Base-by-base conservation (phyloP, 2,888 invertebrate genomes). In the Andrena haemorrhoa region DNA sequence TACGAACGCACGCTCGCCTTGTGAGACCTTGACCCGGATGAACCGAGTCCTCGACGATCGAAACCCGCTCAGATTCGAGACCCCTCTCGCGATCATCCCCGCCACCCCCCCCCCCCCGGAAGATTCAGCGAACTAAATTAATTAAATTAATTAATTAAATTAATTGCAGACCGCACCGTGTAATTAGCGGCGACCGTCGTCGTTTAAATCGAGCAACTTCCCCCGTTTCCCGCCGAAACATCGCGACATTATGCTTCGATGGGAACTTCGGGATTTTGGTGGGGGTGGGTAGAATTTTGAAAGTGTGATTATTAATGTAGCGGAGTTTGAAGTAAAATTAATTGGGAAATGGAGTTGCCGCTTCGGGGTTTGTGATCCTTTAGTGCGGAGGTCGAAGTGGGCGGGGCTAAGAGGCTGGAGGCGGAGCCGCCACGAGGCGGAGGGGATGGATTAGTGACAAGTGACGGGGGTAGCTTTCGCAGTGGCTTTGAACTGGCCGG, bases 21-120 rank as follows among this genome's bases (percentile, higher is more conserved):
- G n/a, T 49, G 7, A n/a, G 33, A n/a, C 81, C 81, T 73, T 79
- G 81, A 81, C 81, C 81, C 61, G 71, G 16, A 69, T 79, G 41
- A 81, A 69, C 53, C 20, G 56, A 23, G 26, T 26, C 23, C 49
- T 49, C 56, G 51, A 64, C 64, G 35, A 74, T 78, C 35, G 58
- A 56, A 60, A 63, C 35, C 12, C 63, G 20, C 12, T 56, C 23
- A 26, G 10, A 56, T 56, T 56, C 23, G 56, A 56, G 12, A 56
- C 23, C 23, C 56, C 23, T 26, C 56, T 56, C 23, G 10, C 26
- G 56, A 56, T 56, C 56, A 56, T 23, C 10, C 10, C 56, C 8
- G 4, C 23, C 23, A 0, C 26, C 23, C 23, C 8, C 23, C 23
- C 0, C 26, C 23, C 23, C 8, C 23, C 12, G 16, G 51, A 61